Conservation (phyloP, 30 jellyfish, hydroid and myxozoan genomes). For the Aurelia sp. region DNA sequence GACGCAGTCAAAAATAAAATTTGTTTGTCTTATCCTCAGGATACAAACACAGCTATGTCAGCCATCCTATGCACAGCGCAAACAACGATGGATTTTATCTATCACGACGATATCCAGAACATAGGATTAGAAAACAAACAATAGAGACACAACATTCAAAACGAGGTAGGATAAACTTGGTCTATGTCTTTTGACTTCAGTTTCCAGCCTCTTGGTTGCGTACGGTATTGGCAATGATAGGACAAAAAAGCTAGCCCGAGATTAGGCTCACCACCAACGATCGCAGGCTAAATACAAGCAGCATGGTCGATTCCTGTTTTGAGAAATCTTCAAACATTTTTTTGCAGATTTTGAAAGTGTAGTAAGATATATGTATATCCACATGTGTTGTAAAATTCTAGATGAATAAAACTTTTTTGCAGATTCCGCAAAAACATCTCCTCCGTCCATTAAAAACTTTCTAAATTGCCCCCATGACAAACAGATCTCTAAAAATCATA, state of each 20-base stretch:
- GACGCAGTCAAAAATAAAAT: too few species aligned
- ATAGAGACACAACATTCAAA: slow-evolving; percentile 31
- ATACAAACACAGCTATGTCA: slow-evolving; percentile 32
- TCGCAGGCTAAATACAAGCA: neutral
- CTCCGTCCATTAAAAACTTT: too few species aligned
- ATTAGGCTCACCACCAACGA: too few species aligned
- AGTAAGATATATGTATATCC: too few species aligned
- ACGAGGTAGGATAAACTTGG: slow-evolving; percentile 16
- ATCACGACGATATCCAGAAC: slow-evolving; percentile 42
- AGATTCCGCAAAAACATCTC: too few species aligned
- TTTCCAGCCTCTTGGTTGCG: neutral
- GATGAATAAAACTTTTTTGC: too few species aligned
- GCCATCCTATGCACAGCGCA: slow-evolving; percentile 15
- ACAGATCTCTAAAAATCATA: too few species aligned
- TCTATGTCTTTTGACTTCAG: neutral
- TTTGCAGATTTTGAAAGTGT: too few species aligned
- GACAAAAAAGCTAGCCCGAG: too few species aligned
- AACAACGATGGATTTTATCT: slow-evolving; percentile 6
- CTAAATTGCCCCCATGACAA: too few species aligned
- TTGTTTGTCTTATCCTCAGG: neutral
- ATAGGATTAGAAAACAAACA: slow-evolving; percentile 42
- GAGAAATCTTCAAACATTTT: too few species aligned
- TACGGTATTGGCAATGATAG: neutral
- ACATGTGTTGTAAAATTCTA: too few species aligned
- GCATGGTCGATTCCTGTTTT: neutral